These are phyloP conservation scores for Coryphaenoides rupestris DNA, from an alignment of 2,113 vertebrate species.

Conservation along the genomic window DNA sequence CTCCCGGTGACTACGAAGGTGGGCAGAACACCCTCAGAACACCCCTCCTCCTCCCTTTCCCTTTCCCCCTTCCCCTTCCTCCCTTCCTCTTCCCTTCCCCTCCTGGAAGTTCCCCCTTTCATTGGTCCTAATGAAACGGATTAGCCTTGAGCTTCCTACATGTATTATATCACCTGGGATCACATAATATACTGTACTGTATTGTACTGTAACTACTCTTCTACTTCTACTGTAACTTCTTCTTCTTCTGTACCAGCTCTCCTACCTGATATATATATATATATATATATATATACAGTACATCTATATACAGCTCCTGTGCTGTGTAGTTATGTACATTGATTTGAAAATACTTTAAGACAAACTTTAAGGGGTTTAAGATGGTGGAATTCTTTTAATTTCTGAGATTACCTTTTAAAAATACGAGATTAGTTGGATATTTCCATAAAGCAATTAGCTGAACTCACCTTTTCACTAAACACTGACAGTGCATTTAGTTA, in stretches of 20 bases:
- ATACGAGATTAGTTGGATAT: neutral
- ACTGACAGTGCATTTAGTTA: slow-evolving; percentile 9
- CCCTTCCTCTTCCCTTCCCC: slow-evolving; percentile 25
- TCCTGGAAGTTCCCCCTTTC: slow-evolving; percentile 44
- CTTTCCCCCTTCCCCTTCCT: neutral
- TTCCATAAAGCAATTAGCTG: neutral
- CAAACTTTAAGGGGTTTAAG: too few relatives aligned
- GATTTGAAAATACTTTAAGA: too few relatives aligned
- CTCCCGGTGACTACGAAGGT: slow-evolving; percentile 99
- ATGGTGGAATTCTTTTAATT: too few relatives aligned
- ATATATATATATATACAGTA: too few relatives aligned
- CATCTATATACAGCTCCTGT: too few relatives aligned
- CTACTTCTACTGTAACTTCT: too few relatives aligned
- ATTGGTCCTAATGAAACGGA: slow-evolving; percentile 52
- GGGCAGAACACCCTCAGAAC: slow-evolving; percentile 88
- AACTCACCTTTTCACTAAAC: neutral
- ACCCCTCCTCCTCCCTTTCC: slow-evolving; percentile 55
- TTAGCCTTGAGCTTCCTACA: slow-evolving; percentile 59
- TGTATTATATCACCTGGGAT: too few relatives aligned
- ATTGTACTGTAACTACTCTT: too few relatives aligned
- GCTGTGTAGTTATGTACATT: too few relatives aligned
- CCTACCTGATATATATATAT: too few relatives aligned
- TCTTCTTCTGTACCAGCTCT: too few relatives aligned
- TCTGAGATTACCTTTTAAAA: too few relatives aligned
- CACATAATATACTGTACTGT: slow-evolving; percentile 39